These are phyloP conservation scores for Sweltsa coloradensis DNA, from an alignment of 1,140 invertebrate species.

Conservation along the genomic window DNA sequence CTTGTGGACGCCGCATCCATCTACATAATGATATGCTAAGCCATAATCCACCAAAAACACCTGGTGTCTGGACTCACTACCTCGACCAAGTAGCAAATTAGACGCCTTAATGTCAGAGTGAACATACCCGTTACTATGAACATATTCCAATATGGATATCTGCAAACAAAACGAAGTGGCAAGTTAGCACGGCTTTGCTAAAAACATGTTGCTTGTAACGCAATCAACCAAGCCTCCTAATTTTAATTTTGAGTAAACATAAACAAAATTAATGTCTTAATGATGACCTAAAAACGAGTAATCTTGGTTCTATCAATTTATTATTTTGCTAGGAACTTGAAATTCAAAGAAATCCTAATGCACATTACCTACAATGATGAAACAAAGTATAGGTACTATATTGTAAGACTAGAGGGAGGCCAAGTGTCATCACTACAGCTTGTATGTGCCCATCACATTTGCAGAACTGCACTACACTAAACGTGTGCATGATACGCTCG, in stretches of 20 bases:
- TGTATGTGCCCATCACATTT: too few species aligned
- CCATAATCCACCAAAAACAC: constrained; percentile 91
- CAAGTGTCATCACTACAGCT: too few species aligned
- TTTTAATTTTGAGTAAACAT: constrained; percentile 1
- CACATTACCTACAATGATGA: too few species aligned
- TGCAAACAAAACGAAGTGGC: constrained; percentile 23
- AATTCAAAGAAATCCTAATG: too few species aligned
- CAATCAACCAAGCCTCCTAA: not conserved
- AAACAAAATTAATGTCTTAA: too few species aligned
- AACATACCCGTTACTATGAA: constrained; percentile 79
- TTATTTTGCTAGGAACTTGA: not conserved
- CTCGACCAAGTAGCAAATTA: constrained; percentile 58
- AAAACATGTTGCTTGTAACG: not conserved
- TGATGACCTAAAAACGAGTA: too few species aligned
- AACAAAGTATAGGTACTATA: too few species aligned
- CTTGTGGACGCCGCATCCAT: constrained; percentile 65
- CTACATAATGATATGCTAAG: constrained; percentile 72
- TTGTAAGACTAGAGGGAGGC: too few species aligned
- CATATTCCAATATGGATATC: constrained; percentile 75
- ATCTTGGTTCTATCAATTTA: not conserved
- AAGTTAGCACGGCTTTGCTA: too few species aligned
- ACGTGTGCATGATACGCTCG: too few species aligned
- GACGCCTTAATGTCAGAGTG: constrained; percentile 92
- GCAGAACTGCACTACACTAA: too few species aligned
- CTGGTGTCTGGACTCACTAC: constrained; percentile 35